Percentiles rank a stretch among this genome's conserved stretches.
phyloP scores from a whole-genome alignment of 35 echinoderm and acorn worm genomes.

The Diadema setosum region DNA sequence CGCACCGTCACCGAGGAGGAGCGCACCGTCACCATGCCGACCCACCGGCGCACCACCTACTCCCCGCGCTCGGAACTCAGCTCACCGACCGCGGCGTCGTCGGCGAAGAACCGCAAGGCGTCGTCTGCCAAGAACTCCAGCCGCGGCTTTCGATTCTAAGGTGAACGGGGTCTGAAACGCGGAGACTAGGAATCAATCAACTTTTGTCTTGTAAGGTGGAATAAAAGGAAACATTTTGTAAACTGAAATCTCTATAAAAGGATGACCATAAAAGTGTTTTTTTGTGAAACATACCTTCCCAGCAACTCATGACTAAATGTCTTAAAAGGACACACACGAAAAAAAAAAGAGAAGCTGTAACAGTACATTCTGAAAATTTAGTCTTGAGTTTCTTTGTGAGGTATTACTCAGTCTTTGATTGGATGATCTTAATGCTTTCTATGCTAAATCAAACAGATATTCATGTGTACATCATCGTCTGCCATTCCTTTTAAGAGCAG shows the following conservation, averaged over 20 bases:
- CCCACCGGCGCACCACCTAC: conserved; percentile 5
- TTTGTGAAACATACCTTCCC: too few species aligned
- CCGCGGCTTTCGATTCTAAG: background rate
- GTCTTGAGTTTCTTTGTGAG: background rate
- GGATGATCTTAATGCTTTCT: background rate
- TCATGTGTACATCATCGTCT: background rate
- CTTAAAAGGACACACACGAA: background rate
- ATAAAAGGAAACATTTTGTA: background rate
- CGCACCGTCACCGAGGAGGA: conserved; percentile 82
- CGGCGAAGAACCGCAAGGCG: background rate
- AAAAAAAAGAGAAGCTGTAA: background rate
- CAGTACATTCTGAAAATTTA: background rate
- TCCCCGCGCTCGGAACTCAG: conserved; percentile 5
- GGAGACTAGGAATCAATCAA: background rate
- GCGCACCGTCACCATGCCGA: conserved; percentile 73
- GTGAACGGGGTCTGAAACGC: background rate
- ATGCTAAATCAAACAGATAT: background rate
- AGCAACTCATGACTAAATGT: too few species aligned
- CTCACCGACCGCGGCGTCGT: conserved; percentile 36
- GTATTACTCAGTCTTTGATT: background rate
- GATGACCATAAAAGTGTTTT: background rate
- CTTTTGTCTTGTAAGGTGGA: background rate
- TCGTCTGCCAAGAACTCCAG: background rate
- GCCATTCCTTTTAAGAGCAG: background rate
- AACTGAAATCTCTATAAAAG: background rate